Conservation (phyloP, 2,888 invertebrate genomes). For the Heteromurus nitidus region DNA sequence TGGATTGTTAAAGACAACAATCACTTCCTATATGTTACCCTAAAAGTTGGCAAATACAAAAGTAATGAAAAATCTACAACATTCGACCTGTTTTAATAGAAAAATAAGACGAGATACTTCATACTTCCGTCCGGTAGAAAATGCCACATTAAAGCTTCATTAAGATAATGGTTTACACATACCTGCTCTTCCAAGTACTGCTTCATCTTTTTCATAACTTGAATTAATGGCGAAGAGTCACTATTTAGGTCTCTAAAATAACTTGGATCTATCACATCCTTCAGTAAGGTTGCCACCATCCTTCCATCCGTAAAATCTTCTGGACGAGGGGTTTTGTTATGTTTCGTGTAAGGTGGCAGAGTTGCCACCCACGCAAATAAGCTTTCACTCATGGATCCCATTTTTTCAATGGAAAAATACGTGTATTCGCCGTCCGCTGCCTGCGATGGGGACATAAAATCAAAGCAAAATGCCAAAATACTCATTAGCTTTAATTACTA, state of each 20-base stretch:
- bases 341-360: slow-evolving; percentile 63
- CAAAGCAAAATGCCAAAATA: no score
- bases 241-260: slow-evolving; percentile 70
- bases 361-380: slow-evolving; percentile 71
- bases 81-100: slow-evolving; percentile 36
- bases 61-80: background rate
- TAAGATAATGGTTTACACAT: slow-evolving; percentile 4
- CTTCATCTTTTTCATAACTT: slow-evolving; percentile 71
- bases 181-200: slow-evolving; percentile 72
- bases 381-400: slow-evolving; percentile 71
- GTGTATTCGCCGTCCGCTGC: slow-evolving; percentile 49
- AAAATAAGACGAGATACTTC: no score
- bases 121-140: slow-evolving; percentile 48
- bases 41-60: slow-evolving; percentile 44
- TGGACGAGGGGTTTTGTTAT: slow-evolving; percentile 53
- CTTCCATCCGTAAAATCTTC: slow-evolving; percentile 72
- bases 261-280: slow-evolving; percentile 71
- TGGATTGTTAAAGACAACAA: slow-evolving; percentile 36
- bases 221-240: slow-evolving; percentile 70
- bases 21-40: slow-evolving; percentile 44
- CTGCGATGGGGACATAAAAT: no score
- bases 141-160: background rate
- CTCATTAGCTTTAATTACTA: no score
- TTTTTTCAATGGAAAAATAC: slow-evolving; percentile 58
- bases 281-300: slow-evolving; percentile 68